Percentiles rank a stretch among this genome's conserved stretches.
These are phyloP conservation scores for Hartigia nigra DNA, from an alignment of 2,888 invertebrate genomes.

Conservation along the genomic window DNA sequence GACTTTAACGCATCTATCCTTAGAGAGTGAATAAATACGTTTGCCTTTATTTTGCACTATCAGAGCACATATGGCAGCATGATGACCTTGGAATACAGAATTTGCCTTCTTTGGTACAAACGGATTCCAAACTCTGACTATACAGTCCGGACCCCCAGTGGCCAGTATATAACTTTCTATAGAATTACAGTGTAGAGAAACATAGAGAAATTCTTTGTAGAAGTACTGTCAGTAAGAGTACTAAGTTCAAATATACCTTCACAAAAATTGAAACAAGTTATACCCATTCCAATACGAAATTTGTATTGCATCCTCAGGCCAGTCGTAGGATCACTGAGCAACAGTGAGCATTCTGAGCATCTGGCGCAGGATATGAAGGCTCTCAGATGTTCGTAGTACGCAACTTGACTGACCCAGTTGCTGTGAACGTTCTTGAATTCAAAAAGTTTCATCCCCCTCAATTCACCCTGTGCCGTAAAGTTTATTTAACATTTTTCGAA, in stretches of 20 bases:
- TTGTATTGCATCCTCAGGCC: slow-evolving; percentile 70
- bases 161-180: slow-evolving; percentile 69
- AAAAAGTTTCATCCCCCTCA: slow-evolving; percentile 68
- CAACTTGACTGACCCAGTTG: slow-evolving; percentile 79
- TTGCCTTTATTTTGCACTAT: slow-evolving; percentile 76
- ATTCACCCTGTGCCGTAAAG: slow-evolving; percentile 59
- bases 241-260: slow-evolving; percentile 44
- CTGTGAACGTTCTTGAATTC: slow-evolving; percentile 72
- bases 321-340: slow-evolving; percentile 71
- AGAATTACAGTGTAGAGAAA: slow-evolving; percentile 33
- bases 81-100: slow-evolving; percentile 76
- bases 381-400: slow-evolving; percentile 75
- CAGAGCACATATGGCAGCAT: slow-evolving; percentile 75
- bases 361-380: slow-evolving; percentile 78
- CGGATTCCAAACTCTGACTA: slow-evolving; percentile 83
- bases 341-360: slow-evolving; percentile 69
- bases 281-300: slow-evolving; percentile 69
- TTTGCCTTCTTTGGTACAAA: slow-evolving; percentile 78
- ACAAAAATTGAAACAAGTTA: slow-evolving; percentile 53
- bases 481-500: not conserved
- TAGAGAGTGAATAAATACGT: slow-evolving; percentile 78
- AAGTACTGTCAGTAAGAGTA: not conserved
- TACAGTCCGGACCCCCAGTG: slow-evolving; percentile 80
- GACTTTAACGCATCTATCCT: slow-evolving; percentile 79
- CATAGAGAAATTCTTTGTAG: not conserved